phyloP scores from a whole-genome alignment of 2,113 vertebrate species.

The Plecotus auritus region DNA sequence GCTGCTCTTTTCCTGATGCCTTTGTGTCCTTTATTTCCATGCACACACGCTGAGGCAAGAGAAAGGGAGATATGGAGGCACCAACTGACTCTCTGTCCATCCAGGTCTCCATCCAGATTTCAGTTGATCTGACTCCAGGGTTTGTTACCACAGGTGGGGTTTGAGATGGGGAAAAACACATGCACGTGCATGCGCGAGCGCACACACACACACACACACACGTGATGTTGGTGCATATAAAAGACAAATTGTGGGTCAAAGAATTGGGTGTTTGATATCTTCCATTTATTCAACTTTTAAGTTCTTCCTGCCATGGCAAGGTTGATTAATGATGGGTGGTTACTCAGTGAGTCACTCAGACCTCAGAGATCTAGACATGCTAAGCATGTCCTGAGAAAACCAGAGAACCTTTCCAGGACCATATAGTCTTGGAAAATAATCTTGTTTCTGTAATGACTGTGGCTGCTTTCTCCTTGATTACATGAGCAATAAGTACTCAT shows the following conservation, averaged over 20 bases:
- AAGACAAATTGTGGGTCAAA: not conserved
- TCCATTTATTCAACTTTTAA: not conserved
- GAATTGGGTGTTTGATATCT: not conserved
- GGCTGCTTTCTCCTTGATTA: not conserved
- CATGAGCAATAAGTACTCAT: not conserved
- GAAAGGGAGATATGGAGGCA: too few species aligned
- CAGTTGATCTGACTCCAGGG: not conserved
- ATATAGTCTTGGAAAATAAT: not conserved
- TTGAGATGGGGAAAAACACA: not conserved
- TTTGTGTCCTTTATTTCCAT: not conserved
- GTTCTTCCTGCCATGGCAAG: not conserved
- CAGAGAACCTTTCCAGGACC: not conserved
- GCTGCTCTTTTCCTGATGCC: not conserved
- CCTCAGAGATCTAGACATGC: not conserved
- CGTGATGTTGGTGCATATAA: not conserved
- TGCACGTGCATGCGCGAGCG: rapidly evolving
- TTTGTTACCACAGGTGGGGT: not conserved
- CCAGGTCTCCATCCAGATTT: not conserved
- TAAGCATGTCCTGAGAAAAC: not conserved
- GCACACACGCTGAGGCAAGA: not conserved
- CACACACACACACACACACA: rapidly evolving
- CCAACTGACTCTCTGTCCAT: not conserved
- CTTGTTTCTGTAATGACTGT: not conserved
- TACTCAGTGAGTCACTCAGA: not conserved
- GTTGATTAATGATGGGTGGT: not conserved